Evolutionary conservation across 2,797 vertebrate species (phyloP), one percentile per base, ranked within the genome.

Genomic region (Coluber constrictor): DNA sequence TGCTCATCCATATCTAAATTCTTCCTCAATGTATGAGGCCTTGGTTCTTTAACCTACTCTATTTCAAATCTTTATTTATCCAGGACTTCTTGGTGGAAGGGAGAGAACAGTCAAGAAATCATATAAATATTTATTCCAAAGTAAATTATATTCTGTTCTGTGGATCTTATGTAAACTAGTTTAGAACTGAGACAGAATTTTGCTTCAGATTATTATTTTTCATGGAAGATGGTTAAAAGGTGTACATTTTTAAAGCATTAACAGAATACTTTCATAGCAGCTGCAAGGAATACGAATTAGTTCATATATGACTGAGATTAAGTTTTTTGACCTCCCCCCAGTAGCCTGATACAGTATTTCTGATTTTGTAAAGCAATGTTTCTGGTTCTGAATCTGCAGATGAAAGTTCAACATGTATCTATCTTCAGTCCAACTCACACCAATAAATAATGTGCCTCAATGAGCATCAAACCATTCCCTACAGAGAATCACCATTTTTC

Each of bases 401-500:
- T 3, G 61, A 92, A 74, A 70, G 25, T 20, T 59, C 12, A 92
- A 88, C 54, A 74, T 20, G 13, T 1, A 93, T 29, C 43, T 1
- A 27, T 32, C 29, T 13, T 87, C 0, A 0, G 54, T 27, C 89
- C n/a, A 91, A 12, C 43, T 61, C 37, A 16, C 16, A 87, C 70
- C n/a, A 88, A 70, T 66, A 87, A 86, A 25, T 54, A n/a, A n/a
- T 70, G 57, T 16, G n/a, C 90, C 83, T 86, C 70, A 89, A 70
- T 83, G 86, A n/a, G 86, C 92, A 93, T 32, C 86, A 92, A 94
- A 91, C 12, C 0, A 0, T 37, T 94, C 92, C 18, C 74, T 4
- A 89, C 88, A 92, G 90, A 90, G 9, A 51, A 93, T 47, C 74
- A 93, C 70, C 92, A 57, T 29, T 93, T 89, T 92, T 90, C 12